These are phyloP conservation scores for Dendrolimus houi DNA, from an alignment of 2,888 invertebrate genomes.

Conservation along the genomic window DNA sequence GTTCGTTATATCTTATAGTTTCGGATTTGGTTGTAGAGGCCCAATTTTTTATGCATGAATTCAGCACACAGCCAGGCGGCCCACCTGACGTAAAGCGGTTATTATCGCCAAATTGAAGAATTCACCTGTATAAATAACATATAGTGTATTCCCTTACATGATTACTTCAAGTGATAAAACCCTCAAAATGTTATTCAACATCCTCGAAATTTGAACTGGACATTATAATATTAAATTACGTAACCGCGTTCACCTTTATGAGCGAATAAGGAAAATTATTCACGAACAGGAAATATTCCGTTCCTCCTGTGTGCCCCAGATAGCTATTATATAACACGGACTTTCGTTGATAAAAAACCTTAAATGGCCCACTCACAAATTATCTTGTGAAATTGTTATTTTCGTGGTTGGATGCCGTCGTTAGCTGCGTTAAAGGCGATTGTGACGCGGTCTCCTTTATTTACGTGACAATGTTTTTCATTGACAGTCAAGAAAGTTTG, in stretches of 20 bases:
- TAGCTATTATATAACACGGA: conserved; percentile 61
- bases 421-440: background rate
- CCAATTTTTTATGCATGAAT: no score
- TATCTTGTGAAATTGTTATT: conserved; percentile 66
- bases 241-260: background rate
- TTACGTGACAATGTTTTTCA: background rate
- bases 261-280: conserved; percentile 48
- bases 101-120: no score
- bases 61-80: no score
- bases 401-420: conserved; percentile 30
- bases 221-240: background rate
- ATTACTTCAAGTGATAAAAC: no score
- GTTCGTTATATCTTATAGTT: no score
- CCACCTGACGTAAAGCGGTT: no score
- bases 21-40: no score
- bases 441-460: conserved; percentile 1
- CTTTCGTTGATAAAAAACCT: conserved; percentile 64
- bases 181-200: no score
- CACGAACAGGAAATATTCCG: conserved; percentile 55
- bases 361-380: conserved; percentile 63
- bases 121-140: no score
- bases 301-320: conserved; percentile 49
- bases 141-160: no score
- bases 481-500: background rate
- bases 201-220: background rate